These are phyloP conservation scores for Empis stercorea DNA, from an alignment of 2,888 invertebrate genomes.

Conservation along the genomic window DNA sequence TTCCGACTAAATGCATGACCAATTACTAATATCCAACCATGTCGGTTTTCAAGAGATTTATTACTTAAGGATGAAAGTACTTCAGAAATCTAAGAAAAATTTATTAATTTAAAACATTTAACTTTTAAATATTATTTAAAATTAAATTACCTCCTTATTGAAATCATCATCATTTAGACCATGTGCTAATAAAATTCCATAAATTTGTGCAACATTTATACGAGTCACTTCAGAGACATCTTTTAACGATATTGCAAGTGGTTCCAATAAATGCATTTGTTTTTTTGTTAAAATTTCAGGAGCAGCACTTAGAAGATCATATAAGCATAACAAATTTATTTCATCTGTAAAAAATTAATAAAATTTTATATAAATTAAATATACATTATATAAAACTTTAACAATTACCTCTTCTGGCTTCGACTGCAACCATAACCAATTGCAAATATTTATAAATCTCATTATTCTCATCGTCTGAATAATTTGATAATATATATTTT, in stretches of 20 bases:
- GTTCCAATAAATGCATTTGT: constrained; percentile 40
- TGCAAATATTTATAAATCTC: constrained; percentile 52
- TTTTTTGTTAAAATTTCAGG: constrained; percentile 53
- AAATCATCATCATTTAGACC: constrained; percentile 41
- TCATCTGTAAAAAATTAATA: constrained; percentile 20
- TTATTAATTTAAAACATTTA: constrained; percentile 13
- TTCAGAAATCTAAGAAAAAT: constrained; percentile 18
- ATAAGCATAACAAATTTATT: constrained; percentile 51
- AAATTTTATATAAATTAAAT: neutral
- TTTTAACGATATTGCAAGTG: constrained; percentile 39
- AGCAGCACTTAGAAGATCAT: constrained; percentile 74
- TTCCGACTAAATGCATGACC: constrained; percentile 58
- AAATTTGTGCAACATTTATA: constrained; percentile 58
- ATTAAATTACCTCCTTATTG: constrained; percentile 36
- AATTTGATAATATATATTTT: constrained; percentile 43
- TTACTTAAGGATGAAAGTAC: constrained; percentile 24
- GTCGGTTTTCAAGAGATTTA: constrained; percentile 46
- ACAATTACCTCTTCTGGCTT: constrained; percentile 49
- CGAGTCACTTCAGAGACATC: constrained; percentile 67
- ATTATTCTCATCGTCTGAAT: constrained; percentile 42
- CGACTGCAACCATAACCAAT: constrained; percentile 51
- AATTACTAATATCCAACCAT: constrained; percentile 62
- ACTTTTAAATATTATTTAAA: neutral
- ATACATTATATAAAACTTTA: neutral
- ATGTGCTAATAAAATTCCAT: constrained; percentile 55